Base-by-base conservation (phyloP, 2,113 vertebrate species). In the Tragelaphus strepsiceros region DNA sequence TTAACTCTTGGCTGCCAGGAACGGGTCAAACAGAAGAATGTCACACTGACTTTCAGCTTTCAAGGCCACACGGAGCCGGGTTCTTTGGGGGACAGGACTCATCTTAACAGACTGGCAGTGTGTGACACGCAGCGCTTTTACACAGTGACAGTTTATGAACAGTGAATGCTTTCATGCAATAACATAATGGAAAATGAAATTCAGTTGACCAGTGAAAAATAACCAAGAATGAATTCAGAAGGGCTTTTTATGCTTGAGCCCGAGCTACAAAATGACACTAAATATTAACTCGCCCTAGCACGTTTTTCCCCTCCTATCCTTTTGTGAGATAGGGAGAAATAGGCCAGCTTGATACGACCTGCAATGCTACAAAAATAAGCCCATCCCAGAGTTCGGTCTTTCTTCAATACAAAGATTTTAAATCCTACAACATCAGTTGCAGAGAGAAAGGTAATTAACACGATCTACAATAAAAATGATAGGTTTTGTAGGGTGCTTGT, bases 331-430 rank as follows among this genome's bases (percentile, higher is more conserved):
- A 51, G 46, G 43, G 46, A 93, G 71, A 97, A 87, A 94, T 26
- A 92, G 64, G 92, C 62, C 82, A 92, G 74, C 59, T 98, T 98
- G 77, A 74, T 85, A 74, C 30, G 77, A 98, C 82, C 97, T 87
- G 97, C 98, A 98, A 54, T 97, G 96, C 97, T 97, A 94, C 95
- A 98, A 95, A 98, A 98, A 98, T 56, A 96, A 97, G 17, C 96
- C 90, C 85, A 14, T 58, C 46, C 49, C 58, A 32, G 82, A 90
- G 30, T 30, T 77, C 32, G 35, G 26, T 54, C 82, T 90, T 88
- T 78, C 78, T 93, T 95, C 93, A 67, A 59, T 14, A 80, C 7
- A 84, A 90, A 91, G 91, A 28, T 24, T 71, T 83, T 77, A 46
- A 94, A 93, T 91, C 46, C 88, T 77, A 71, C 64, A 51, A 32